Percentiles rank a stretch among this genome's conserved stretches.
phyloP scores from a whole-genome alignment of 2,888 invertebrate species.

The Cosmorhoe ocellata region DNA sequence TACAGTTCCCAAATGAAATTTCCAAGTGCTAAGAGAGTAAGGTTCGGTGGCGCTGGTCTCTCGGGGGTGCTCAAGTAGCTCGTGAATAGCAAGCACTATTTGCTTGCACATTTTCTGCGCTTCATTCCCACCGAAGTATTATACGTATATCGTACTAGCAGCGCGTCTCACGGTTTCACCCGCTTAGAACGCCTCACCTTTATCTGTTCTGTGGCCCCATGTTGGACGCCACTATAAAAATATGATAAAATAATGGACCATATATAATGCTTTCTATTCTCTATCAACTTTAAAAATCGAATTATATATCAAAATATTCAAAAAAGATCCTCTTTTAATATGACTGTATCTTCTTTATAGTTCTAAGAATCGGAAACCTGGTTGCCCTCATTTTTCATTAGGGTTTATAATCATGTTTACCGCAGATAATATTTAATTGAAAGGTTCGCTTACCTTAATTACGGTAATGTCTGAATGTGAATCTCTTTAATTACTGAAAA shows the following conservation, averaged over 20 bases:
- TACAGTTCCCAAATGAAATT: constrained; percentile 75
- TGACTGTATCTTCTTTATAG: too few relatives aligned
- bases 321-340: too few relatives aligned
- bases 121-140: constrained; percentile 40
- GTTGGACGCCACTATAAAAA: too few relatives aligned
- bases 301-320: too few relatives aligned
- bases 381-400: constrained; percentile 21
- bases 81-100: constrained; percentile 51
- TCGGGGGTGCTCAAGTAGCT: constrained; percentile 44
- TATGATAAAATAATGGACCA: too few relatives aligned
- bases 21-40: constrained; percentile 62
- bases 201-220: too few relatives aligned
- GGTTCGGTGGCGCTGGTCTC: constrained; percentile 46
- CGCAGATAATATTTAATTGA: constrained; percentile 5
- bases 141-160: too few relatives aligned
- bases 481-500: constrained; percentile 45
- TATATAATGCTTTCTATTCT: too few relatives aligned
- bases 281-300: too few relatives aligned
- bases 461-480: constrained; percentile 10
- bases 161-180: too few relatives aligned
- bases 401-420: constrained; percentile 1
- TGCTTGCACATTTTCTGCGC: constrained; percentile 50
- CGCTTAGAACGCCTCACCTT: too few relatives aligned
- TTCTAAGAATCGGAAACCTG: constrained; percentile 37
- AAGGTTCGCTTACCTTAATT: constrained; percentile 4